phyloP scores from a whole-genome alignment of 2,113 vertebrate genomes.

The Sterrhoptilus dennistouni region DNA sequence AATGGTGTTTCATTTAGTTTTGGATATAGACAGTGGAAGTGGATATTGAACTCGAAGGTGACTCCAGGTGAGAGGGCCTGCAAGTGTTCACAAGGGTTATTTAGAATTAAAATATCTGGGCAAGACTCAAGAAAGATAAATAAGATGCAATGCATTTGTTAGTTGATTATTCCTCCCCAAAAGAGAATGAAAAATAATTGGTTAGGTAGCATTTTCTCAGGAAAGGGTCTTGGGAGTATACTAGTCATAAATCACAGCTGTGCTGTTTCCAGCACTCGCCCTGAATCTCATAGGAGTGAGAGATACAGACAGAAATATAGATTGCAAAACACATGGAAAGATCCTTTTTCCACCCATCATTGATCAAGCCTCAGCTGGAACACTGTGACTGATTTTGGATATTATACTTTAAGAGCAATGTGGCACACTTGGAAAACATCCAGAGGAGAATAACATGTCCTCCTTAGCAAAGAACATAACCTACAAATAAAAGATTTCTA shows the following conservation, averaged over 20 bases:
- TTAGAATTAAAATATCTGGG: background rate
- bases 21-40: background rate
- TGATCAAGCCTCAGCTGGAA: conserved; percentile 59
- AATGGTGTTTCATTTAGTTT: background rate
- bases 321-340: conserved; percentile 18
- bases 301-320: conserved; percentile 20
- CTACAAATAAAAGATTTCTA: background rate
- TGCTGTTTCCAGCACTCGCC: background rate
- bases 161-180: background rate
- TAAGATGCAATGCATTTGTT: background rate
- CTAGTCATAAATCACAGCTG: background rate
- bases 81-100: background rate
- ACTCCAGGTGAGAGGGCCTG: background rate
- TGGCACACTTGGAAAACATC: conserved; percentile 49
- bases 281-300: background rate
- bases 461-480: conserved; percentile 1
- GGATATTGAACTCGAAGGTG: background rate
- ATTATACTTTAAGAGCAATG: conserved; percentile 28
- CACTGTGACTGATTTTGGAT: conserved; percentile 1
- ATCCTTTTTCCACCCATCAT: conserved; percentile 6
- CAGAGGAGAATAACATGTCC: conserved; percentile 17
- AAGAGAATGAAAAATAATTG: background rate
- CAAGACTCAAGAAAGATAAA: background rate
- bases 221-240: background rate
- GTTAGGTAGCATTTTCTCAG: background rate